Conservation (phyloP, 2,113 vertebrate species). For the Corythornis cristatus region DNA sequence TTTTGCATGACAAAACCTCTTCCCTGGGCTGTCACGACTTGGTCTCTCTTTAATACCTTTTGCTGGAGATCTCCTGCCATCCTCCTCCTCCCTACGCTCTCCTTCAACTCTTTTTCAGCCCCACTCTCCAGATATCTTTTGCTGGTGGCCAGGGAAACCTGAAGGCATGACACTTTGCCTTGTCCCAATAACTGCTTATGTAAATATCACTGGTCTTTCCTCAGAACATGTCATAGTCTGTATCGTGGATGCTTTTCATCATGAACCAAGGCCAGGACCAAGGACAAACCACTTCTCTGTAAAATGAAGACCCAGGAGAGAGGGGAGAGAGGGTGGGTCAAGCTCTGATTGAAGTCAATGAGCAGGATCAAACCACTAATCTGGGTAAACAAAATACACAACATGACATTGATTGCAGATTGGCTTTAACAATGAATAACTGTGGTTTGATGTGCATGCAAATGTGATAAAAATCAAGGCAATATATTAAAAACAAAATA, state of each 20-base stretch:
- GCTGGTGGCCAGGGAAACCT: neutral
- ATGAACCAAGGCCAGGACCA: conserved; percentile 21
- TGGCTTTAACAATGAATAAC: conserved; percentile 79
- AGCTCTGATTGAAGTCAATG: conserved; percentile 43
- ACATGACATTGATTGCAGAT: conserved; percentile 77
- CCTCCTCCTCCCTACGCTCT: neutral
- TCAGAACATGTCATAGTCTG: neutral
- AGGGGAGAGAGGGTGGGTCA: neutral
- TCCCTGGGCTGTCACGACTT: neutral
- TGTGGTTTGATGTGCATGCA: conserved; percentile 75
- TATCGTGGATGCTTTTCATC: neutral
- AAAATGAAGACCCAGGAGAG: neutral
- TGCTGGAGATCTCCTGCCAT: neutral
- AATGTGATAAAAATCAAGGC: conserved; percentile 77
- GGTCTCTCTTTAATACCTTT: neutral
- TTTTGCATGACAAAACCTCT: neutral
- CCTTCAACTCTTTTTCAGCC: neutral
- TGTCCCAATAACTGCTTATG: neutral
- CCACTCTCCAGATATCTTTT: neutral
- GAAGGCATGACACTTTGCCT: neutral
- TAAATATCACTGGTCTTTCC: neutral
- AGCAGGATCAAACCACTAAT: conserved; percentile 56
- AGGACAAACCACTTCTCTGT: conserved; percentile 37
- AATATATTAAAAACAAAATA: conserved; percentile 77
- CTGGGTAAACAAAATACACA: conserved; percentile 67